Percentiles rank a stretch among this genome's conserved stretches.
phyloP scores from a whole-genome alignment of 1,140 invertebrate genomes.

The Drosophila repleta region DNA sequence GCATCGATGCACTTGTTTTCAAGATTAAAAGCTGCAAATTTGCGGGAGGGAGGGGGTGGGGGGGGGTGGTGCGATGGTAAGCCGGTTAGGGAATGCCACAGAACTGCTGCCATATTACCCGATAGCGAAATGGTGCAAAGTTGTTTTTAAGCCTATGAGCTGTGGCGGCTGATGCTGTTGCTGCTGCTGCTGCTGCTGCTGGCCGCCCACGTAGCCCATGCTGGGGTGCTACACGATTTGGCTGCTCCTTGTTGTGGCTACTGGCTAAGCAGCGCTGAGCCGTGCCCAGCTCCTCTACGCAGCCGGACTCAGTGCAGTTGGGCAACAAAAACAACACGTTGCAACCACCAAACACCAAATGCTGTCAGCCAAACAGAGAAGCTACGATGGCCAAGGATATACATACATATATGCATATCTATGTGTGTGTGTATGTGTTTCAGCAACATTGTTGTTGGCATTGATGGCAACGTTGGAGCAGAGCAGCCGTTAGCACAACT shows the following conservation, averaged over 20 bases:
- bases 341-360: conserved; percentile 77
- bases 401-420: not conserved
- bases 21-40: conserved; percentile 68
- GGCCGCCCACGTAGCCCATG: too few species aligned
- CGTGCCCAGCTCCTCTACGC: conserved; percentile 5
- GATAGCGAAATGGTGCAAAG: conserved; percentile 39
- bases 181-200: too few species aligned
- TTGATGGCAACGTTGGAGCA: conserved; percentile 36
- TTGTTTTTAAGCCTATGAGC: conserved; percentile 72
- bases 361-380: conserved; percentile 56
- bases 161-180: conserved; percentile 14
- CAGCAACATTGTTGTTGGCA: conserved; percentile 39
- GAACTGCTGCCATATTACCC: conserved; percentile 30
- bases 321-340: conserved; percentile 61
- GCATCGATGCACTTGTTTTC: conserved; percentile 69
- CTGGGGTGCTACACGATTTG: not conserved
- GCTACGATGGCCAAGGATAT: too few species aligned
- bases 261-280: conserved; percentile 37
- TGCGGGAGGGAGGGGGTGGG: conserved; percentile 31
- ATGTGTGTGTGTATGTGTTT: conserved; percentile 2
- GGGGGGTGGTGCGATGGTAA: too few species aligned
- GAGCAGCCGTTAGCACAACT: conserved; percentile 40
- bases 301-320: not conserved
- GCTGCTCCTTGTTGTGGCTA: conserved; percentile 11
- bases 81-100: conserved; percentile 60